Percentiles rank a stretch among this genome's conserved stretches.
Evolutionary conservation across 2,797 vertebrate genomes (phyloP).

Genomic region (Salarias fasciatus): DNA sequence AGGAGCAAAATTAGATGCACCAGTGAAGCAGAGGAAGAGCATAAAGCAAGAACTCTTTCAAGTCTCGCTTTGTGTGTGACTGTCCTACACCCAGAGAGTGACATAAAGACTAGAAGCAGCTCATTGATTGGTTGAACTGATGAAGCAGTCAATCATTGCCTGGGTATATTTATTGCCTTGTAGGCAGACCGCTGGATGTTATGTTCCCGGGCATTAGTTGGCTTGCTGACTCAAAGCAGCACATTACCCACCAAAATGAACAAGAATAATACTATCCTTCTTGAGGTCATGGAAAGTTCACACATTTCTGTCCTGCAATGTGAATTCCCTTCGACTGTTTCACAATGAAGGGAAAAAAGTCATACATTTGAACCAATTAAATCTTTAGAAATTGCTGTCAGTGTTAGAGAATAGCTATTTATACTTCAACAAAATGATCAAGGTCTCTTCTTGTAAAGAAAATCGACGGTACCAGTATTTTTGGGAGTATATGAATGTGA

Average conservation of each 20-base stretch:
- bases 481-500: constrained; percentile 23
- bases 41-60: constrained; percentile 14
- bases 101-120: constrained; percentile 34
- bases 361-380: constrained; percentile 14
- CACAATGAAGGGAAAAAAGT: not conserved
- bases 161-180: constrained; percentile 51
- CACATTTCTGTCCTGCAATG: not conserved
- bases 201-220: constrained; percentile 30
- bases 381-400: constrained; percentile 7
- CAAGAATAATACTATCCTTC: not conserved
- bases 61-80: constrained; percentile 26
- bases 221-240: constrained; percentile 27
- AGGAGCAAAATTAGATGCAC: not conserved
- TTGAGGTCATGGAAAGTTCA: constrained; percentile 23
- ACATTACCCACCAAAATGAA: constrained; percentile 11
- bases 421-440: constrained; percentile 30
- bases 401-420: constrained; percentile 9
- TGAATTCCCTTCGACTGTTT: constrained; percentile 1
- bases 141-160: constrained; percentile 57
- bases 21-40: constrained; percentile 18
- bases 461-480: constrained; percentile 30
- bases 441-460: constrained; percentile 26
- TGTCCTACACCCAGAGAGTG: constrained; percentile 32
- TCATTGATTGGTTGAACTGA: constrained; percentile 65
- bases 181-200: constrained; percentile 24